Conservation (phyloP, 2,797 vertebrate genomes). For the Cyclopterus lumpus region DNA sequence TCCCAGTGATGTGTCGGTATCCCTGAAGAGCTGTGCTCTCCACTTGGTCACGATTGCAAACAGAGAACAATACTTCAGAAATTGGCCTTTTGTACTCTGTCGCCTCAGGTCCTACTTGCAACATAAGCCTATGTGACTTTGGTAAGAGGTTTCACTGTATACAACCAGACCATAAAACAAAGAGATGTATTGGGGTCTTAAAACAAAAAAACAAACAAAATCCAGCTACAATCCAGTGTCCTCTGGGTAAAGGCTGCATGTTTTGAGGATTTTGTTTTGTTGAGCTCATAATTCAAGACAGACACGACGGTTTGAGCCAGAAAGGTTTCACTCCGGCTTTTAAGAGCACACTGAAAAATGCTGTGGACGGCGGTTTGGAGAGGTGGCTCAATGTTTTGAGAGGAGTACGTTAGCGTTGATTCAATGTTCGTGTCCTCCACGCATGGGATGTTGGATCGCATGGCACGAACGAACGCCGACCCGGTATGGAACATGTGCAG, state of each 20-base stretch:
- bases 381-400: slow-evolving; percentile 58
- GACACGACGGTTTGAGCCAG: slow-evolving; percentile 72
- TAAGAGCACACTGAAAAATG: slow-evolving; percentile 50
- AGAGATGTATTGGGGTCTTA: slow-evolving; percentile 70
- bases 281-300: slow-evolving; percentile 85
- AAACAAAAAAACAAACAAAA: slow-evolving; percentile 41
- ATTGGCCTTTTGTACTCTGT: slow-evolving; percentile 14
- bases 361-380: slow-evolving; percentile 63
- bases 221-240: slow-evolving; percentile 66
- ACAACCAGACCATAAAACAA: slow-evolving; percentile 71
- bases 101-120: slow-evolving; percentile 56
- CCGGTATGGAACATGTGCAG: slow-evolving; percentile 4
- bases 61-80: slow-evolving; percentile 50
- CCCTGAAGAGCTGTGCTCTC: not conserved
- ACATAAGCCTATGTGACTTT: slow-evolving; percentile 53
- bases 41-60: slow-evolving; percentile 26
- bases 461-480: slow-evolving; percentile 5
- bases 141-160: slow-evolving; percentile 59
- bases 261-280: slow-evolving; percentile 82
- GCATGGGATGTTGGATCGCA: slow-evolving; percentile 18
- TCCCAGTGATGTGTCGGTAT: not conserved
- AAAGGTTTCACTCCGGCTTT: slow-evolving; percentile 75
- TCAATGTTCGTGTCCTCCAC: slow-evolving; percentile 24
- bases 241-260: slow-evolving; percentile 77
- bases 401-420: slow-evolving; percentile 38